phyloP scores from a whole-genome alignment of 2,113 vertebrate species.

The Urocynchramus pylzowi region DNA sequence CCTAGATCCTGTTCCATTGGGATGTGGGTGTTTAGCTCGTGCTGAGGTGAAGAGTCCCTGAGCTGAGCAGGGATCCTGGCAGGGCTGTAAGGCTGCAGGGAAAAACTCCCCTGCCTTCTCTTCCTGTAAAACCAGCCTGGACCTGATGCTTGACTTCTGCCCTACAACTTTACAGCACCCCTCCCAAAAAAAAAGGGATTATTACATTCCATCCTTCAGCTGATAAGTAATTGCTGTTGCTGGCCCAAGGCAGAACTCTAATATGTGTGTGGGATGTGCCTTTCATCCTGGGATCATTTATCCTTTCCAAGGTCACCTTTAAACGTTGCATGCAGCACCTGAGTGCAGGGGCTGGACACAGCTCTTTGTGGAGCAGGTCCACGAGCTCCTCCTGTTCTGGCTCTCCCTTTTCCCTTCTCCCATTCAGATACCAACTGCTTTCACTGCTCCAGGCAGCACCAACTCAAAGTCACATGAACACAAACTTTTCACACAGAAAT shows the following conservation, averaged over 20 bases:
- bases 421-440: background rate
- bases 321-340: background rate
- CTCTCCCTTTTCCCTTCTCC: background rate
- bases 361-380: background rate
- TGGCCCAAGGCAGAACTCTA: background rate
- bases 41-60: background rate
- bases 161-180: fast-evolving
- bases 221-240: background rate
- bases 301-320: background rate
- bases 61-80: background rate
- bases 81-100: background rate
- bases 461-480: background rate
- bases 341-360: background rate
- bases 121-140: background rate
- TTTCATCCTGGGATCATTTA: background rate
- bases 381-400: background rate
- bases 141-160: background rate
- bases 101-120: background rate
- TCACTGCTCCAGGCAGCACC: background rate
- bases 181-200: background rate
- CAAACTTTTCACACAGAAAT: background rate
- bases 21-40: background rate
- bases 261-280: fast-evolving
- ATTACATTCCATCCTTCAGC: background rate
- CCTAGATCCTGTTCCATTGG: fast-evolving